phyloP scores from a whole-genome alignment of 2,888 invertebrate species.

The Monopis laevigella region DNA sequence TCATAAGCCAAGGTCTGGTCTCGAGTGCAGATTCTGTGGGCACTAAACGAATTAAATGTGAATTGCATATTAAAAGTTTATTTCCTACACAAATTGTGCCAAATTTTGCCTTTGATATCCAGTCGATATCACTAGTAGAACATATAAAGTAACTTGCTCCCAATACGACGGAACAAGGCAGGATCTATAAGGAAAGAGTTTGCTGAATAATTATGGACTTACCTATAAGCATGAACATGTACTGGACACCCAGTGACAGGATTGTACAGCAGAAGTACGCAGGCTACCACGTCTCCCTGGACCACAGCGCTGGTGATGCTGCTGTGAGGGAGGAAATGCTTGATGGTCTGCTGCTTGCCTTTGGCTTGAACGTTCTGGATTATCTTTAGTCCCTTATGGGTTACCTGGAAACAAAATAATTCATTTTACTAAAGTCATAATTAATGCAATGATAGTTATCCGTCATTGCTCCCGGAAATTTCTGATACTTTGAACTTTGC shows the following conservation, averaged over 20 bases:
- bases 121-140: background rate
- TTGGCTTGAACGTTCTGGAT: constrained; percentile 77
- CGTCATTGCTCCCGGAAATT: too few species aligned
- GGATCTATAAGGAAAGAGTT: too few species aligned
- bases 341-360: constrained; percentile 75
- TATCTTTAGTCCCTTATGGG: constrained; percentile 93
- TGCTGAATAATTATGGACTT: constrained; percentile 14
- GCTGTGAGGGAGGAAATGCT: constrained; percentile 94
- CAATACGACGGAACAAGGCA: background rate
- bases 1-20: too few species aligned
- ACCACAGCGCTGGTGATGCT: constrained; percentile 92
- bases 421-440: too few species aligned
- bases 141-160: background rate
- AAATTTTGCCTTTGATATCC: too few species aligned
- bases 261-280: constrained; percentile 92
- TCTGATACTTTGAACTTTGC: too few species aligned
- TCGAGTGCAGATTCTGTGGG: too few species aligned
- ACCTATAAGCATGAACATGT: constrained; percentile 93
- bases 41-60: too few species aligned
- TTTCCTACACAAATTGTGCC: too few species aligned
- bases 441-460: too few species aligned
- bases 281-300: constrained; percentile 92
- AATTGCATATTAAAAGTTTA: too few species aligned
- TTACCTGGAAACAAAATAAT: constrained; percentile 67
- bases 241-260: constrained; percentile 94